Evolutionary conservation across 1,140 invertebrate species (phyloP), one percentile per base, ranked within the genome.

Genomic region (Calosoma granatense): DNA sequence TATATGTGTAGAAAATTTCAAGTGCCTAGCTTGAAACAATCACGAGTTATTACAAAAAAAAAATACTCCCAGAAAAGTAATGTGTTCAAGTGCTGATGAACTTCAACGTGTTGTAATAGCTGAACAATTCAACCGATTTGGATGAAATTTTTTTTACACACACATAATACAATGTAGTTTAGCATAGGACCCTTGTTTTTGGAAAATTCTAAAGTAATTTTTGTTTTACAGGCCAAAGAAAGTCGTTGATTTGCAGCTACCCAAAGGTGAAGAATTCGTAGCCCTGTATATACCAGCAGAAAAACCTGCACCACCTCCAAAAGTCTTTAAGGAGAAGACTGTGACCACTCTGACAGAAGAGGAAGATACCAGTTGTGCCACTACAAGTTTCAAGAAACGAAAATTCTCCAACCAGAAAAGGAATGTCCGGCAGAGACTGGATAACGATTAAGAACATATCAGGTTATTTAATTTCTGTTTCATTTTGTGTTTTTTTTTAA

Each of bases 311-410:
- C 70, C 72, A 0, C 69, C 56, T 57, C 64, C 73, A 9, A 77
- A 73, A 30, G 74, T 70, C 19, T 82, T 84, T 53, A 80, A 78
- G 61, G 81, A 84, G 61, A 84, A 83, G 67, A 76, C 72, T 9
- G 64, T 83, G n/a, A 60, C 66, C 1, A 64, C 62, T 2, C 67
- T 76, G 19, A 4, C 41, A 12, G 74, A 76, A 51, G 76, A 75
- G 23, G 75, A 77, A 30, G 67, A 71, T 1, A 70, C 73, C 22
- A 56, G 55, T 20, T 60, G 41, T 12, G 58, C 59, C 39, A 62
- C 69, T 0, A 67, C 70, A n/a, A 67, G 65, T 6, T 84, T 84
- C 55, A 84, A 83, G 54, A 84, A 81, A 65, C 66, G 81, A 51
- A 84, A 82, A 69, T 73, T 83, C 53, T 70, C 74, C 55, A 76